Conservation (phyloP, 2,797 vertebrate genomes). For the Rhadinocentrus ornatus region DNA sequence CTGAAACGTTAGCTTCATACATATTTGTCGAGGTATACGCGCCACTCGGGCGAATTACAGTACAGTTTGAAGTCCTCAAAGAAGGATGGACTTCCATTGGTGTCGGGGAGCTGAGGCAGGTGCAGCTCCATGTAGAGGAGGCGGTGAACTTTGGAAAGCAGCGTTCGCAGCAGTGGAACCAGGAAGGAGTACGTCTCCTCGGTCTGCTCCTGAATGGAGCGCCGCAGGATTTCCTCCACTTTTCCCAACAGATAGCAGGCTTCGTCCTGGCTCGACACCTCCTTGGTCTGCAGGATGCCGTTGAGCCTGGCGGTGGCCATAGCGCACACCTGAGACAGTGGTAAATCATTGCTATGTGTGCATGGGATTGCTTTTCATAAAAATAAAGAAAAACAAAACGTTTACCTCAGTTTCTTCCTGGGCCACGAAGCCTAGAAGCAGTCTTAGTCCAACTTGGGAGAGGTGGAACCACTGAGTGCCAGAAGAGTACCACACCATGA, state of each 20-base stretch:
- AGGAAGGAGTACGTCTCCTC: slow-evolving; percentile 94
- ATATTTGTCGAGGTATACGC: slow-evolving; percentile 97
- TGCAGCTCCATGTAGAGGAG: slow-evolving; percentile 98
- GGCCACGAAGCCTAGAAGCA: slow-evolving; percentile 95
- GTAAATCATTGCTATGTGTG: background rate
- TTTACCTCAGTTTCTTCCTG: slow-evolving; percentile 91
- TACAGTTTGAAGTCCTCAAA: slow-evolving; percentile 98
- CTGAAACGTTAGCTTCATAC: slow-evolving; percentile 75
- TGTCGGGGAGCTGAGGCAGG: slow-evolving; percentile 92
- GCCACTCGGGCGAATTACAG: slow-evolving; percentile 93
- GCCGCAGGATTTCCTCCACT: slow-evolving; percentile 90
- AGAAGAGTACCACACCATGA: slow-evolving; percentile 92
- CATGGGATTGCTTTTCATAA: background rate
- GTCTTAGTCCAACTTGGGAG: slow-evolving; percentile 90
- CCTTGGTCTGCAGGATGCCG: slow-evolving; percentile 94
- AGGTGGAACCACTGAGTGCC: slow-evolving; percentile 88
- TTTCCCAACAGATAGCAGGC: slow-evolving; percentile 95
- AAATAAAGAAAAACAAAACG: background rate
- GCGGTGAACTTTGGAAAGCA: slow-evolving; percentile 94
- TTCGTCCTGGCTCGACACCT: slow-evolving; percentile 92
- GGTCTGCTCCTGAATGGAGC: slow-evolving; percentile 86
- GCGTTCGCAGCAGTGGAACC: slow-evolving; percentile 92
- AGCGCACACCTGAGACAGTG: slow-evolving; percentile 87
- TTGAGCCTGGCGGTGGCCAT: slow-evolving; percentile 97
- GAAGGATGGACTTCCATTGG: slow-evolving; percentile 95